Conservation (phyloP, 1,140 invertebrate genomes). For the Dreissena polymorpha region DNA sequence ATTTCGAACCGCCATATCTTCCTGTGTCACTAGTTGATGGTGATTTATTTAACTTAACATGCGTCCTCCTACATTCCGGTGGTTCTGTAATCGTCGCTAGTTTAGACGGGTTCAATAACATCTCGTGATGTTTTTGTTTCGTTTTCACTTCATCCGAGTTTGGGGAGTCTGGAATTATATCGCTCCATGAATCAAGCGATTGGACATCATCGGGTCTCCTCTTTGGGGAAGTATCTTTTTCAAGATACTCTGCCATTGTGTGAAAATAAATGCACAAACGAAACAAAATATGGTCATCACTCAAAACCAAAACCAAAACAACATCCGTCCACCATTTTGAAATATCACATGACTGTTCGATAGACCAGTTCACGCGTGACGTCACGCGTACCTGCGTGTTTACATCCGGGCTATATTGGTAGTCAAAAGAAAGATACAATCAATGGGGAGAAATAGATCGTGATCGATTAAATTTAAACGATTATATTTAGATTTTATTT, state of each 20-base stretch:
- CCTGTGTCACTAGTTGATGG: background rate
- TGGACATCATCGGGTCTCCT: conserved; percentile 60
- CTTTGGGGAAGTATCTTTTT: background rate
- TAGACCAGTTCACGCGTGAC: too few species aligned
- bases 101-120: conserved; percentile 34
- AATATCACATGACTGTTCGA: conserved; percentile 31
- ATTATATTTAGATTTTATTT: too few species aligned
- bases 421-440: too few species aligned
- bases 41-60: conserved; percentile 34
- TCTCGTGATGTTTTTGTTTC: conserved; percentile 27
- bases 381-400: too few species aligned
- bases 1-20: background rate
- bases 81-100: conserved; percentile 19
- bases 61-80: background rate
- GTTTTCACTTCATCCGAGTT: conserved; percentile 19
- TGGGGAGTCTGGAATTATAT: conserved; percentile 34
- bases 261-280: background rate
- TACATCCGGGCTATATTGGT: too few species aligned
- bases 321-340: conserved; percentile 49
- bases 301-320: background rate
- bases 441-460: too few species aligned
- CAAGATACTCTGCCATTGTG: background rate
- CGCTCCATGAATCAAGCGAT: conserved; percentile 66
- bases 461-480: too few species aligned
- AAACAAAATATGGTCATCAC: background rate